A percentile compares a stretch with the other conserved stretches of the same genome.
These are phyloP conservation scores for Platalea minor DNA, from an alignment of 2,797 vertebrate genomes.

Conservation along the genomic window DNA sequence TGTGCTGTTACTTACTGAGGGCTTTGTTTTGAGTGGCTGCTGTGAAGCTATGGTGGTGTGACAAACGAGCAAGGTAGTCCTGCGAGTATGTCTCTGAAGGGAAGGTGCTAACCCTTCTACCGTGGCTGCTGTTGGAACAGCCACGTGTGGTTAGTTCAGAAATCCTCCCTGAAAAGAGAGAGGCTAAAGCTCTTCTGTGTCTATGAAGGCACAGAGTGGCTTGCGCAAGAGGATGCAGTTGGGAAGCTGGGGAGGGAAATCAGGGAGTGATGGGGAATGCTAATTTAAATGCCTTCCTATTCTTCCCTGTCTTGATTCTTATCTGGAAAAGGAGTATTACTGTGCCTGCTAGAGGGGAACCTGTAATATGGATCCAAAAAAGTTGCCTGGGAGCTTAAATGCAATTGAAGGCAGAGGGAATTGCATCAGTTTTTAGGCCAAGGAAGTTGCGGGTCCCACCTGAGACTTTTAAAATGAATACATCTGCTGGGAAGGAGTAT, in stretches of 20 bases:
- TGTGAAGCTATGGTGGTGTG: not conserved
- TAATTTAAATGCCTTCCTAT: not conserved
- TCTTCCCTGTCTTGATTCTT: not conserved
- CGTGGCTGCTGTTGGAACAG: not conserved
- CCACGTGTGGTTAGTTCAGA: not conserved
- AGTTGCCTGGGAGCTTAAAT: not conserved
- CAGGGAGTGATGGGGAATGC: not conserved
- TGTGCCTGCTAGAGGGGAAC: not conserved
- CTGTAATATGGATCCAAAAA: not conserved
- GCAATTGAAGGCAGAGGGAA: not conserved
- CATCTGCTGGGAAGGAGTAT: not conserved
- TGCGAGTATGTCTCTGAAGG: accelerated
- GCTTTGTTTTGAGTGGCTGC: not conserved
- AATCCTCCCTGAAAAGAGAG: not conserved
- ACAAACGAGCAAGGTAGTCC: not conserved
- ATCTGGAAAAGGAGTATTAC: not conserved
- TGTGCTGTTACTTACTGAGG: not conserved
- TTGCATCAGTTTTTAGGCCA: not conserved
- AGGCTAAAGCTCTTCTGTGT: not conserved
- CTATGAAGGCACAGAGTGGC: not conserved
- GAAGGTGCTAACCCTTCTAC: not conserved
- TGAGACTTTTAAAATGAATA: not conserved
- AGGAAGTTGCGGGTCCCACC: not conserved
- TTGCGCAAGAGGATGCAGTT: not conserved
- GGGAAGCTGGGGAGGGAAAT: not conserved